Conservation (phyloP, 2,797 vertebrate species). For the Acipenser oxyrinchus region DNA sequence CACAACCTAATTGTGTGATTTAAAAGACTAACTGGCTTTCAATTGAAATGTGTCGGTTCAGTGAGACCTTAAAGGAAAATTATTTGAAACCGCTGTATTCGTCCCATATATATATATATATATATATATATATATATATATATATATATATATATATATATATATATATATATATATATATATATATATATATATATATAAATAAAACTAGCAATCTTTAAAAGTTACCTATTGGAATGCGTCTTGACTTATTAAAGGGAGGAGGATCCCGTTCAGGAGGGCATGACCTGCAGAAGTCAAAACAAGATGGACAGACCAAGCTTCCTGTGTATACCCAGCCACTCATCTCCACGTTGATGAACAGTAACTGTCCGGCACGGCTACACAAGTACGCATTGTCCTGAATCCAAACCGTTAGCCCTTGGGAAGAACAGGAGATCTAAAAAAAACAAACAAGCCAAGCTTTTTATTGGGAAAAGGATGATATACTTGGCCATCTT, state of each 20-base stretch:
- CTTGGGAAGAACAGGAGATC: conserved; percentile 74
- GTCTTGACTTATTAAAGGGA: conserved; percentile 63
- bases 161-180: no score
- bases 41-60: no score
- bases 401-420: conserved; percentile 78
- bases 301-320: conserved; percentile 79
- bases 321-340: conserved; percentile 82
- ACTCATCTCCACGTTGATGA: conserved; percentile 69
- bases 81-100: no score
- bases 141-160: no score
- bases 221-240: conserved; percentile 66
- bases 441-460: conserved; percentile 36
- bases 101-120: no score
- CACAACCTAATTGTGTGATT: no score
- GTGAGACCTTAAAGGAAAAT: no score
- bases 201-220: background rate
- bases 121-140: no score
- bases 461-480: background rate
- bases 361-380: conserved; percentile 70
- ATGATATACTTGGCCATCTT: background rate
- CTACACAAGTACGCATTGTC: conserved; percentile 67
- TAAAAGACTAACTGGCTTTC: no score
- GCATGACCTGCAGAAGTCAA: conserved; percentile 78
- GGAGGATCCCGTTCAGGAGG: conserved; percentile 71
- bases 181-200: background rate